Evolutionary conservation across 1,140 invertebrate species (phyloP).

Genomic region (Eriosoma lanigerum): DNA sequence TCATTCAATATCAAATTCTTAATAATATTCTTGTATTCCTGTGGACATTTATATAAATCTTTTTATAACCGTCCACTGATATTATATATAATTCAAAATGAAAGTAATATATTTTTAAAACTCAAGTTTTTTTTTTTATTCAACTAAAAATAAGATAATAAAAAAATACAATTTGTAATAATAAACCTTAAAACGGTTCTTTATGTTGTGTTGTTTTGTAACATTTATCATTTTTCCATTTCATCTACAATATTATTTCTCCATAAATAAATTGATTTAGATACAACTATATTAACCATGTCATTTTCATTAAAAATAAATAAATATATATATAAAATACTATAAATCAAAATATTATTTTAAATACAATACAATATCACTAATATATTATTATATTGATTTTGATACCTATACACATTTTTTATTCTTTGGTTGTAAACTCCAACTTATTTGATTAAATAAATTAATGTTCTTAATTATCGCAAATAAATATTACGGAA

Average conservation of each 20-base stretch:
- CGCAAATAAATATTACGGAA: neutral
- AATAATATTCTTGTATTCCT: too few relatives aligned
- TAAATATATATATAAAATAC: neutral
- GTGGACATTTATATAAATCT: too few relatives aligned
- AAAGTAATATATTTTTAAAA: neutral
- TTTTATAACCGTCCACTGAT: too few relatives aligned
- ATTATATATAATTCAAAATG: neutral
- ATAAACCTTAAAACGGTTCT: neutral
- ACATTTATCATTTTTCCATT: conserved; percentile 32
- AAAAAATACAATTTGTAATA: conserved; percentile 18
- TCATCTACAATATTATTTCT: neutral
- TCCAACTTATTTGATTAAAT: too few relatives aligned
- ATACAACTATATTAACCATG: neutral
- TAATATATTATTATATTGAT: too few relatives aligned
- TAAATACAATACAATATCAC: too few relatives aligned
- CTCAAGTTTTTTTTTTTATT: too few relatives aligned
- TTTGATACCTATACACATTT: too few relatives aligned
- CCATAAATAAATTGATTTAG: neutral
- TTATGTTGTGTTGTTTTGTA: neutral
- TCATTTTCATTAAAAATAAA: neutral
- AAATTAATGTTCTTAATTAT: too few relatives aligned
- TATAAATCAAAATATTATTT: neutral
- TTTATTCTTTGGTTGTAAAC: too few relatives aligned
- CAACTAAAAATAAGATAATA: neutral
- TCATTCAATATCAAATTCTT: too few relatives aligned